Evolutionary conservation across 2,113 vertebrate species (phyloP), one percentile per base, ranked within the genome.

Genomic region (Chroicocephalus ridibundus): DNA sequence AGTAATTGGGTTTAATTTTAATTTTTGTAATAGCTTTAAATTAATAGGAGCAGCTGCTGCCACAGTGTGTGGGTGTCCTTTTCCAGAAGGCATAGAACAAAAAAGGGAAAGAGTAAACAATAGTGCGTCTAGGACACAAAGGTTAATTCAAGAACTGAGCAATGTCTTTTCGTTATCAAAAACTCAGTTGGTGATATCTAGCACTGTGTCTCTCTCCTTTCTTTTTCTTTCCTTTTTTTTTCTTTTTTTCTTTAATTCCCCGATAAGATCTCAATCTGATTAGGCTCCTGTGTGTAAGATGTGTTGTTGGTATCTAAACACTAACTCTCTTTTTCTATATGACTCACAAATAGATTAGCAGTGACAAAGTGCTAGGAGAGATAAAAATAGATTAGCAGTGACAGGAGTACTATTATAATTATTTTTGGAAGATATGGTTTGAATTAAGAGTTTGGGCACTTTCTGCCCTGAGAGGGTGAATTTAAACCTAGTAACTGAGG

Each of bases 1-100:
- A 97, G 97, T 99, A 98, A 98, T 99, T 98, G 94, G 96, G 97
- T 98, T 98, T 98, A 98, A 98, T 98, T 98, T 98, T 98, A 98
- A 98, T 98, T 98, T 98, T 98, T 98, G 98, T 98, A 98, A 98
- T 99, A 98, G 97, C 97, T 98, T 98, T 96, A 97, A 98, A 98
- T 98, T 98, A 98, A 98, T 98, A 98, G 97, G 98, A 98, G 96
- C 98, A 98, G 97, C 98, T 98, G 98, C 97, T 98, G 90, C 97
- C 97, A 97, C 95, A 98, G 97, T 98, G 97, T 97, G 98, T 98
- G 97, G 98, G 97, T 98, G 97, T 98, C 98, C 98, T 98, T 98
- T 97, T 97, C 97, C 97, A 98, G 98, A 98, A 98, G 97, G 97
- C 97, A 97, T 66, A 95, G 91, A 96, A 87, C 76, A 94, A 96